phyloP scores from a whole-genome alignment of 2,113 vertebrate species.

The Nothobranchius kuhntae region DNA sequence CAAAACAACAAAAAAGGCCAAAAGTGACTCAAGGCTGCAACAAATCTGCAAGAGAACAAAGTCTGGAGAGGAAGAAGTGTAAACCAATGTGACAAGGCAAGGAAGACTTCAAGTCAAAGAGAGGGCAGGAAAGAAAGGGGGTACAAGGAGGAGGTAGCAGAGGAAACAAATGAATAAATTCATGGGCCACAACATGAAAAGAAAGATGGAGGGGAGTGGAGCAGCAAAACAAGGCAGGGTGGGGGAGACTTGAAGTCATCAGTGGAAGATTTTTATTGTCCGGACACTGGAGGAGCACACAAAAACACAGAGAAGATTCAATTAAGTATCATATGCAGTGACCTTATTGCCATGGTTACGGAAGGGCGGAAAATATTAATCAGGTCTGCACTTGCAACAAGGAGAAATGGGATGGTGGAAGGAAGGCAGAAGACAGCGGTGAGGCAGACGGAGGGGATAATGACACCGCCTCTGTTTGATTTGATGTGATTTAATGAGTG shows the following conservation, averaged over 20 bases:
- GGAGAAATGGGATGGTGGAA: conserved; percentile 62
- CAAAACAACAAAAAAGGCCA: conserved; percentile 37
- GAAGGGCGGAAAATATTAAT: conserved; percentile 99
- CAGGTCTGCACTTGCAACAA: conserved; percentile 84
- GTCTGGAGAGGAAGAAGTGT: conserved; percentile 21
- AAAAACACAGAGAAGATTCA: conserved; percentile 97
- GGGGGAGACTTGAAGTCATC: conserved; percentile 70
- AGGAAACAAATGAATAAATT: conserved; percentile 75
- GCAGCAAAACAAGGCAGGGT: conserved; percentile 21
- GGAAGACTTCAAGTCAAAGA: conserved; percentile 56
- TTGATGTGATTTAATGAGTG: conserved; percentile 61
- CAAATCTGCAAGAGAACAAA: conserved; percentile 43
- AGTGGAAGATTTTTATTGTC: conserved; percentile 81
- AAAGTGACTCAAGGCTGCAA: conserved; percentile 17
- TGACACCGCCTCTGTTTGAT: conserved; percentile 34
- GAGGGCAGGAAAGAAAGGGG: conserved; percentile 55
- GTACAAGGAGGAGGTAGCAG: conserved; percentile 57
- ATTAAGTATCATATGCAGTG: conserved; percentile 99
- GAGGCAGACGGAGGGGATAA: conserved; percentile 52
- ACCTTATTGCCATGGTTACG: conserved; percentile 99
- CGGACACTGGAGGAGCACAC: conserved; percentile 80
- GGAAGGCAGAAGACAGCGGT: conserved; percentile 51
- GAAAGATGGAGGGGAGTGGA: conserved; percentile 62
- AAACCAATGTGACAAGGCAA: conserved; percentile 47
- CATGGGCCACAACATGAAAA: conserved; percentile 70